Evolutionary conservation across 2,888 invertebrate species (phyloP), one percentile per base, ranked within the genome.

Genomic region (Epinotia demarniana): DNA sequence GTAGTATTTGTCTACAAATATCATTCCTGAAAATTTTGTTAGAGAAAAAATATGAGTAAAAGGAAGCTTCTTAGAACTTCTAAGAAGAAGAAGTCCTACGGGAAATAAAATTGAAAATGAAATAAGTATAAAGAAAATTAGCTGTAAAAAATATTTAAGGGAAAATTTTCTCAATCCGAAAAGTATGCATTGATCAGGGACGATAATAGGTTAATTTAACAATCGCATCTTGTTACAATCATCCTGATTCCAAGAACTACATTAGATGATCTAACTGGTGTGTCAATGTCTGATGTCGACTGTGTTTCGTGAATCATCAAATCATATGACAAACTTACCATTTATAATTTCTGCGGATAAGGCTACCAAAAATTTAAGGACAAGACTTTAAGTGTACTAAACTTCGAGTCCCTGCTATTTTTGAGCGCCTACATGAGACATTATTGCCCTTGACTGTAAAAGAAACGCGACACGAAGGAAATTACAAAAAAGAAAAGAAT

Each of bases 401-500:
- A 39, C 39, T 39, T 2, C 39, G 9, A 39, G 39, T 39, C 9
- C 39, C 39, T 39, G 5, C n/a, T 53, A 13, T 53, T 53, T 53
- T 53, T 53, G 53, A 53, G n/a, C 53, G 8, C n/a, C 53, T 53
- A 53, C 16, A 5, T n/a, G 5, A 57, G 19, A 57, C 19, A 57
- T 57, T 57, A n/a, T n/a, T n/a, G n/a, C 49, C 49, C 49, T 49
- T 60, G 16, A 60, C 27, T 33, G 58, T 58, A 60, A 27, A 1
- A 60, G 33, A 60, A 60, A 60, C 5, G 4, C 39, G 16, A 57
- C 57, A 60, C 12, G 49, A 63, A 23, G 13, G 60, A 43, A 66
- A 53, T 71, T 66, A 49, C 27, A 16, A 60, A 64, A 66, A 60
- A 49, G 43, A 43, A 71, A 69, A 69, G 23, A 53, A 74, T 61